Evolutionary conservation across 1,140 invertebrate species (phyloP), one percentile per base, ranked within the genome.

Genomic region (Lerema accius): DNA sequence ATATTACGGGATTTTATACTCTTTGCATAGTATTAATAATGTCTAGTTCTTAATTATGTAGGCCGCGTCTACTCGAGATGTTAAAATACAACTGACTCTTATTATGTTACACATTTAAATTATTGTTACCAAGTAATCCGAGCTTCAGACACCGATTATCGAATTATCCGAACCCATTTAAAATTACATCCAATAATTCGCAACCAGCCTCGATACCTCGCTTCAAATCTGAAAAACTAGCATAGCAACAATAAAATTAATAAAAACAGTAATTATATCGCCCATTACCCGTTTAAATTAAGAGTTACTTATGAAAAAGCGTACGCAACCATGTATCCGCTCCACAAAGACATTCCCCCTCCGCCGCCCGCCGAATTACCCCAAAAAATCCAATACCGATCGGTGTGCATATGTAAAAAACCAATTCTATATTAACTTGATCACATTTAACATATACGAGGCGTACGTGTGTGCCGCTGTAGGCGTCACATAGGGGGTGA

Each of bases 401-500:
- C 65, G 64, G 49, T 45, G 55, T 58, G 49, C 61, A 65, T 75
- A 71, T 70, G 66, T 72, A 78, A 78, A 78, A 74, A 78, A 67
- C 48, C 71, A 71, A 78, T 76, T 67, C 66, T 77, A 78, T 76
- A 75, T 73, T 75, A 76, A 76, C 70, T 58, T 58, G 55, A 77
- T 74, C 69, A 79, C 70, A 72, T 75, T 73, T 71, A 73, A 73
- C 76, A 77, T 74, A 76, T 76, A 78, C 55, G 42, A 62, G 11
- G 55, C 65, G 42, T 69, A 63, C 65, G 23, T 63, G 66, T 78
- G 68, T 72, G 63, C 61, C 65, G 51, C 62, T 72, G 81, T 80
- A 82, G 80, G 79, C 80, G 83, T 81, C 73, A 78, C 78, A 78
- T 76, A 70, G 78, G 75, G 80, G 75, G 49, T 85, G 82, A 87